Percentiles rank a stretch among this genome's conserved stretches.
Evolutionary conservation across 92 coral and sea anemone species (phyloP).

Genomic region (Parazoanthus atlanticus): DNA sequence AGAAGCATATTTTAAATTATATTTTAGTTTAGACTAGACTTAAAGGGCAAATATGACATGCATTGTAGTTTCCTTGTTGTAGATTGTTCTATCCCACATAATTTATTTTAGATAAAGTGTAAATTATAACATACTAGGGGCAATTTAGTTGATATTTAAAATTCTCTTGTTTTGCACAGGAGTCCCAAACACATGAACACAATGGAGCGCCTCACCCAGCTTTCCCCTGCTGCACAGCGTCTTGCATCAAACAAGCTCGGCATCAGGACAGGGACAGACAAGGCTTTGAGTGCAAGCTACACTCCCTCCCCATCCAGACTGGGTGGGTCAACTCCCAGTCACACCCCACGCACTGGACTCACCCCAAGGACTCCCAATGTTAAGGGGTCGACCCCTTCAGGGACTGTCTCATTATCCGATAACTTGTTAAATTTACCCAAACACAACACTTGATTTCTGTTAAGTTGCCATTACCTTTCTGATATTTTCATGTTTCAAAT

Average conservation of each 20-base stretch:
- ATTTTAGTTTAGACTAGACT: too few relatives aligned
- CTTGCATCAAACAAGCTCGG: slow-evolving; percentile 92
- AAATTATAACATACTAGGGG: neutral
- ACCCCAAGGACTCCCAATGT: slow-evolving; percentile 69
- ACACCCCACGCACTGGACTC: slow-evolving; percentile 53
- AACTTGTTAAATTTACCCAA: slow-evolving; percentile 86
- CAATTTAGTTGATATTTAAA: neutral
- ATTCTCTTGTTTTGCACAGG: slow-evolving; percentile 48
- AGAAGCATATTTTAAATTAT: too few relatives aligned
- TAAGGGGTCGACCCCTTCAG: slow-evolving; percentile 53
- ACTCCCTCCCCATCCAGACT: slow-evolving; percentile 79
- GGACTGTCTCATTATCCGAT: slow-evolving; percentile 76
- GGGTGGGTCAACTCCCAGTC: slow-evolving; percentile 60
- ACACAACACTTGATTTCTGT: slow-evolving; percentile 25
- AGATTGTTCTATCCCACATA: too few relatives aligned
- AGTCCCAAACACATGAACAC: slow-evolving; percentile 77
- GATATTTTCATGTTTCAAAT: too few relatives aligned
- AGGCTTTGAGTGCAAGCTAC: slow-evolving; percentile 86
- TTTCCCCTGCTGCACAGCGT: slow-evolving; percentile 96
- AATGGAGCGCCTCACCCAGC: slow-evolving; percentile 76
- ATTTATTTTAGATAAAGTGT: too few relatives aligned
- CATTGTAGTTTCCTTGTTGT: too few relatives aligned
- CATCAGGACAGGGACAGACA: slow-evolving; percentile 91
- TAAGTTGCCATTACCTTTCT: neutral
- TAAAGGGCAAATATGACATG: too few relatives aligned